Base-by-base conservation (phyloP, 2,797 vertebrate species). In the Typhlichthys eigenmanni region DNA sequence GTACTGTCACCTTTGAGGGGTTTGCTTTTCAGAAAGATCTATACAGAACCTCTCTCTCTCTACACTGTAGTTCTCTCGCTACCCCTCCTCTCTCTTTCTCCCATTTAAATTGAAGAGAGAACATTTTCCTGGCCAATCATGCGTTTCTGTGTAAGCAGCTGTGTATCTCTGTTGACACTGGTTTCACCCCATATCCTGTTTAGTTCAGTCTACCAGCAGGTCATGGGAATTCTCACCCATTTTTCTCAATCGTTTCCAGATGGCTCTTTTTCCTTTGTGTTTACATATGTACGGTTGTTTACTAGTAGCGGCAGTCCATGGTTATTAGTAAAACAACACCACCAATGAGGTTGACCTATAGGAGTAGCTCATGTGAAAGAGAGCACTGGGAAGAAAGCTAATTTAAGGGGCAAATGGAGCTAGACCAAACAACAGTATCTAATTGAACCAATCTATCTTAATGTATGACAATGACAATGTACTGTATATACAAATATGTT, bases 361-460 rank as follows among this genome's bases (percentile, higher is more conserved):
- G 79, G 74, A 80, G 68, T 48, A 72, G 71, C 58, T 73, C 69
- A 1, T 13, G 2, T 58, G 43, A 34, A 24, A 24, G 24, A 61
- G 55, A 60, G 66, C 69, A 61, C 68, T 81, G 81, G 81, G 81
- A 75, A 88, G 67, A 64, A 74, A 81, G 80, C 88, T 90, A 88
- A 88, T 82, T 88, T 85, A 84, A 85, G 87, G 70, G 74, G 53
- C 74, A 75, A 81, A 61, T 72, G 71, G 84, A 88, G 83, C 64
- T 78, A 79, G 84, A 87, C 86, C 83, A 72, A 84, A 34, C 86
- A 84, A 83, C 83, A 85, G 34, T 86, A 71, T 66, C 83, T 82
- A 38, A 38, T 38, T 6, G 34, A 38, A 38, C 34, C 6, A 1
- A 38, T 6, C 34, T 38, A 38, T 9, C 34, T 9, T 38, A 38